These are phyloP conservation scores for Albula goreensis DNA, from an alignment of 2,113 vertebrate species.

Conservation along the genomic window DNA sequence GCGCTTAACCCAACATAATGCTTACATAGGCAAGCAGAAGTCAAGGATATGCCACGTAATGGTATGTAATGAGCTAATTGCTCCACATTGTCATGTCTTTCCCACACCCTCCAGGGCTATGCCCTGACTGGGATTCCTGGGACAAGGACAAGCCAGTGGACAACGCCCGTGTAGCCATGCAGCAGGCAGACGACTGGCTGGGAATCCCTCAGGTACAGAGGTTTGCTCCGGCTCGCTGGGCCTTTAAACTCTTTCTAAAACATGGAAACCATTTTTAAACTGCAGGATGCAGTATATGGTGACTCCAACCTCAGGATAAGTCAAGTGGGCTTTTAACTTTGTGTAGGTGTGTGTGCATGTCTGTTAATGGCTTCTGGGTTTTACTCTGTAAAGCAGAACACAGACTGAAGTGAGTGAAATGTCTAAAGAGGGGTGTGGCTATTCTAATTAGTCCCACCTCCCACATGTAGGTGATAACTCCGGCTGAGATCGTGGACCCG, in stretches of 20 bases:
- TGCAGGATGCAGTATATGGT: too few species aligned
- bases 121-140: constrained; percentile 95
- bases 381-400: background rate
- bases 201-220: constrained; percentile 82
- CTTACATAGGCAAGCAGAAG: background rate
- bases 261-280: too few species aligned
- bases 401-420: too few species aligned
- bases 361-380: background rate
- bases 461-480: constrained; percentile 75
- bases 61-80: background rate
- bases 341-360: background rate
- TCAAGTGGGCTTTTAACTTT: too few species aligned
- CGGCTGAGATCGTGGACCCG: constrained; percentile 80
- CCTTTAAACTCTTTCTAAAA: too few species aligned
- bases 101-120: constrained; percentile 72
- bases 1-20: background rate
- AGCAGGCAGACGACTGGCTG: constrained; percentile 90
- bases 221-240: too few species aligned
- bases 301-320: too few species aligned
- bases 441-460: constrained; percentile 30
- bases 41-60: too few species aligned
- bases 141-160: constrained; percentile 81
- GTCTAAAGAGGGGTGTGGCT: background rate
- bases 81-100: background rate
- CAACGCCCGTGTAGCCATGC: constrained; percentile 91